Conservation (phyloP, 2,113 vertebrate species). For the Gadus chalcogrammus region DNA sequence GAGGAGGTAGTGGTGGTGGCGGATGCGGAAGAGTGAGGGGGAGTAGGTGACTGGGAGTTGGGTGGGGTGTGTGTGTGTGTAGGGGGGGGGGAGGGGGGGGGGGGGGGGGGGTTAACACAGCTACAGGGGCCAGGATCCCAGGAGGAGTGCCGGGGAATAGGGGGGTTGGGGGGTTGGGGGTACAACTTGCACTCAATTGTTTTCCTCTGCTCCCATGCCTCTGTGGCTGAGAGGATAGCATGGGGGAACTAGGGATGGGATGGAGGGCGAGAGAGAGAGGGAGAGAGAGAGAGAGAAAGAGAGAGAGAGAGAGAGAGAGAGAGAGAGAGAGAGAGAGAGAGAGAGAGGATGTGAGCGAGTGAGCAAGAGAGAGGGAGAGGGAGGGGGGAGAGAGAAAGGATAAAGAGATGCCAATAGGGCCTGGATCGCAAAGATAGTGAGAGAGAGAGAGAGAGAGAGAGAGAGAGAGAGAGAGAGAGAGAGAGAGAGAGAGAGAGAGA, state of each 20-base stretch:
- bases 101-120: too few species aligned
- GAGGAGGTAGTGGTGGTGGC: conserved; percentile 32
- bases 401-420: conserved; percentile 14
- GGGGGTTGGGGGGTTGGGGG: too few species aligned
- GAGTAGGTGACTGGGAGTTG: too few species aligned
- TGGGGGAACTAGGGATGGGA: neutral
- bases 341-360: neutral
- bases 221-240: neutral
- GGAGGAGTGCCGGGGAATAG: too few species aligned
- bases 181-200: neutral
- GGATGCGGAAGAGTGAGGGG: neutral
- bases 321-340: too few species aligned
- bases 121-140: too few species aligned
- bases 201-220: neutral
- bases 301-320: too few species aligned
- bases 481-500: conserved; percentile 11
- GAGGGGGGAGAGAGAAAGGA: conserved; percentile 28
- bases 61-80: too few species aligned
- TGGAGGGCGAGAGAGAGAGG: conserved; percentile 13
- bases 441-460: too few species aligned
- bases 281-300: neutral
- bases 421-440: too few species aligned
- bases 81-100: too few species aligned
- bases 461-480: too few species aligned
- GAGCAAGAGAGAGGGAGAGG: conserved; percentile 28